These are phyloP conservation scores for Xiphias gladius DNA, from an alignment of 2,113 vertebrate genomes.

Conservation along the genomic window DNA sequence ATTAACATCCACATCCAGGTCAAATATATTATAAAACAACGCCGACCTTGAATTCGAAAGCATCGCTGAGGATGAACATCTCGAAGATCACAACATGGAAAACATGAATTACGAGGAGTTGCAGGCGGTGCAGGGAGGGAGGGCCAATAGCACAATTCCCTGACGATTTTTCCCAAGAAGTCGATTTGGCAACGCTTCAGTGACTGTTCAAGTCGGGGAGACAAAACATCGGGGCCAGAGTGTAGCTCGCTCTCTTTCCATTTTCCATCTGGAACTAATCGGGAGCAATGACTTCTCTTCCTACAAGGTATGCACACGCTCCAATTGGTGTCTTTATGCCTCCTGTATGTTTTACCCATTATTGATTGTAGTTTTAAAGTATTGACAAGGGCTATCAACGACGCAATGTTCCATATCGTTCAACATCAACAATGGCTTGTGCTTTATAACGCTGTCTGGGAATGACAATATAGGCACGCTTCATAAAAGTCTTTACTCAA, in stretches of 20 bases:
- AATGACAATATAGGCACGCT: background rate
- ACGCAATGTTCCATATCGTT: background rate
- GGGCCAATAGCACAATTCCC: too few relatives aligned
- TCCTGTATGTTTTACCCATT: background rate
- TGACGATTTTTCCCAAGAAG: too few relatives aligned
- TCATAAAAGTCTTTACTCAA: too few relatives aligned
- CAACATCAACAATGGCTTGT: background rate
- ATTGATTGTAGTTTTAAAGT: background rate
- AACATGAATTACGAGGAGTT: too few relatives aligned
- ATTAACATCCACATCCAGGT: too few relatives aligned
- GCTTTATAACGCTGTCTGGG: background rate
- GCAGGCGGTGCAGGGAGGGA: too few relatives aligned
- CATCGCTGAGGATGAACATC: too few relatives aligned
- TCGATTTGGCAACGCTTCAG: too few relatives aligned
- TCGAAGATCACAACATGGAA: background rate
- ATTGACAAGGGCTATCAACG: background rate
- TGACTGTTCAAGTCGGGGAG: too few relatives aligned
- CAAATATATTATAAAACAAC: too few relatives aligned
- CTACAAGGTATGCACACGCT: slow-evolving; percentile 49
- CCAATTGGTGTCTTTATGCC: background rate
- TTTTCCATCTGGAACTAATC: slow-evolving; percentile 4
- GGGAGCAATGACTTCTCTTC: background rate
- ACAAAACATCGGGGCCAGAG: too few relatives aligned
- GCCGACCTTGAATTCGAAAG: too few relatives aligned
- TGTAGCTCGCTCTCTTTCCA: background rate